Percentiles rank a stretch among this genome's conserved stretches.
These are phyloP conservation scores for Planococcus citri DNA, from an alignment of 1,140 invertebrate genomes.

Conservation along the genomic window DNA sequence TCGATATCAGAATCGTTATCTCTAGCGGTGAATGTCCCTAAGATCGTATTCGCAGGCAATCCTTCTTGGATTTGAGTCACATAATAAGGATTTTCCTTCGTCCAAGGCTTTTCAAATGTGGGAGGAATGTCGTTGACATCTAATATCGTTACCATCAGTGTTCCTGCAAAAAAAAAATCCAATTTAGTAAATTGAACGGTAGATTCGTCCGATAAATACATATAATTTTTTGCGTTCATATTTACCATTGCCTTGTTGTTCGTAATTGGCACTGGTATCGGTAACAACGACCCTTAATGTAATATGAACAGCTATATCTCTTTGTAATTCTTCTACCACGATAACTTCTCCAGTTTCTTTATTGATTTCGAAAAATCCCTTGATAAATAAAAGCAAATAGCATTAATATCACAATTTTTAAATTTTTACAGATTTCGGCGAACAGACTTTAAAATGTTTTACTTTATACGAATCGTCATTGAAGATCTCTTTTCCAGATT, in stretches of 20 bases:
- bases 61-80: slow-evolving; percentile 65
- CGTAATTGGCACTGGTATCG: slow-evolving; percentile 60
- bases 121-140: slow-evolving; percentile 59
- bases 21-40: slow-evolving; percentile 64
- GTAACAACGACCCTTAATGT: slow-evolving; percentile 64
- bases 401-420: slow-evolving; percentile 5
- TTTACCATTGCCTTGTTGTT: slow-evolving; percentile 61
- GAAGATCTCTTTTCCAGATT: slow-evolving; percentile 61
- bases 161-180: slow-evolving; percentile 39
- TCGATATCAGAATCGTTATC: slow-evolving; percentile 73
- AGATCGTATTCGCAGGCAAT: slow-evolving; percentile 62
- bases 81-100: slow-evolving; percentile 51
- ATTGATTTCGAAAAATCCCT: slow-evolving; percentile 61
- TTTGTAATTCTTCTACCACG: slow-evolving; percentile 49
- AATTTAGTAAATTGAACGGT: not conserved
- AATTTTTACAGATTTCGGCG: not conserved
- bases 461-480: slow-evolving; percentile 33
- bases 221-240: not conserved
- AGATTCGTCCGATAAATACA: no score
- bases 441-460: not conserved
- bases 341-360: slow-evolving; percentile 54
- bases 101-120: slow-evolving; percentile 56
- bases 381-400: slow-evolving; percentile 34
- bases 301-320: slow-evolving; percentile 57
- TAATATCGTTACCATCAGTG: slow-evolving; percentile 71